Conservation (phyloP, 2,113 vertebrate genomes). For the Donacobius atricapilla region DNA sequence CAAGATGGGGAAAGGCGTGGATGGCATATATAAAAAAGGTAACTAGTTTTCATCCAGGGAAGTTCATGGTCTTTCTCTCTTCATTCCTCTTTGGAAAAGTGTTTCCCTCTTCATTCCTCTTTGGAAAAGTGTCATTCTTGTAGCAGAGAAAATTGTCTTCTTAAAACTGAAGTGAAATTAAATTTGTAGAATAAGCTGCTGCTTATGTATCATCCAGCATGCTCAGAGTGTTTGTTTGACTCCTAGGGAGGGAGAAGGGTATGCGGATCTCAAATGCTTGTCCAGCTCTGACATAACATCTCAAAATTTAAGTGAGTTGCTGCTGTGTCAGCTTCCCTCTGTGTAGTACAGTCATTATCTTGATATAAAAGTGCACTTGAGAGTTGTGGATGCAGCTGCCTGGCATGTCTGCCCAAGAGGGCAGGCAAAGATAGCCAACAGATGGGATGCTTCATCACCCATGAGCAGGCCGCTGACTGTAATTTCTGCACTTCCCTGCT, state of each 20-base stretch:
- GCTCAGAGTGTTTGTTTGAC: neutral
- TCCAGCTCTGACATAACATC: neutral
- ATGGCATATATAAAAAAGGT: slow-evolving; percentile 96
- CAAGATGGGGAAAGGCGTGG: slow-evolving; percentile 96
- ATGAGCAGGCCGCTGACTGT: neutral
- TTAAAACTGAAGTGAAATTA: neutral
- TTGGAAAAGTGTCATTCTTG: neutral
- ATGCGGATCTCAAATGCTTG: neutral
- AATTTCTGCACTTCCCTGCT: neutral
- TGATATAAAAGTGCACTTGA: neutral
- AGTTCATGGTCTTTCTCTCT: neutral
- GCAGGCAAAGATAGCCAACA: neutral
- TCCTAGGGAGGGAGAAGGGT: neutral
- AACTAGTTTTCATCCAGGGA: neutral
- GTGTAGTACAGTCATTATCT: neutral
- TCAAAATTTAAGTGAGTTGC: neutral
- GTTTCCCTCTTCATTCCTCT: neutral
- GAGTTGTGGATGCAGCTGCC: neutral
- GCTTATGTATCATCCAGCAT: neutral
- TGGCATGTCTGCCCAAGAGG: neutral
- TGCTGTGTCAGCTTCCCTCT: neutral
- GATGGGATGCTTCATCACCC: neutral
- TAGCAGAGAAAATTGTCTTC: neutral
- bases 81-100: neutral
- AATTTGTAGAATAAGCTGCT: neutral